A percentile compares a stretch with the other conserved stretches of the same genome.
phyloP scores from a whole-genome alignment of 2,888 invertebrate species.

The Agelastica alni region DNA sequence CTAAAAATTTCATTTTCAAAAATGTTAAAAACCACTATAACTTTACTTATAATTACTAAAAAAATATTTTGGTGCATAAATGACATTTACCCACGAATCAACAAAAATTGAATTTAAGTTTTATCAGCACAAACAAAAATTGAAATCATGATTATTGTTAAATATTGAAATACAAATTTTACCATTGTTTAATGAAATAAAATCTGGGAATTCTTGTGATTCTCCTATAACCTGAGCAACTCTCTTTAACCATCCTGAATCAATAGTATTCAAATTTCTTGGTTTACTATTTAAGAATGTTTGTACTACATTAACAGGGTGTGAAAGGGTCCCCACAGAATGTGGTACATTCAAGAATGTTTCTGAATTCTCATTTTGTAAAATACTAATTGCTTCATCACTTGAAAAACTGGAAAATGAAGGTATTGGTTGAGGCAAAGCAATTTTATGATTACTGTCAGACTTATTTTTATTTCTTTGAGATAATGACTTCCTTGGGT shows the following conservation, averaged over 20 bases:
- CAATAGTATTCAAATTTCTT: slow-evolving; percentile 53
- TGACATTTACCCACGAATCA: too few relatives aligned
- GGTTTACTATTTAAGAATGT: slow-evolving; percentile 43
- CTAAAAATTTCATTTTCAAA: too few relatives aligned
- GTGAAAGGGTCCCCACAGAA: slow-evolving; percentile 29
- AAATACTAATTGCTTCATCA: slow-evolving; percentile 34
- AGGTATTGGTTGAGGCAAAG: slow-evolving; percentile 36
- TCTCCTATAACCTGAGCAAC: slow-evolving; percentile 48
- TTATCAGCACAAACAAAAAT: too few relatives aligned
- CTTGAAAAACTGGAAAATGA: slow-evolving; percentile 33
- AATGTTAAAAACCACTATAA: too few relatives aligned
- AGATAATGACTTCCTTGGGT: slow-evolving; percentile 73
- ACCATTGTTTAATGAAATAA: too few relatives aligned
- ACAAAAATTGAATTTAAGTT: too few relatives aligned
- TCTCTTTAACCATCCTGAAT: slow-evolving; percentile 65
- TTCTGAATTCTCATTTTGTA: slow-evolving; percentile 26
- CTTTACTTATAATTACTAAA: too few relatives aligned
- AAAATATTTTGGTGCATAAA: too few relatives aligned
- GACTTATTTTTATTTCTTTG: slow-evolving; percentile 45
- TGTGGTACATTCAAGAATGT: slow-evolving; percentile 29
- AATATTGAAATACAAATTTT: too few relatives aligned
- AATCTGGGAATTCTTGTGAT: slow-evolving; percentile 29
- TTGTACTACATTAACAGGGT: slow-evolving; percentile 47
- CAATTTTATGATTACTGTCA: slow-evolving; percentile 19
- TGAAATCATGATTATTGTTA: too few relatives aligned